phyloP scores from a whole-genome alignment of 2,113 vertebrate genomes.

The Anseranas semipalmata region DNA sequence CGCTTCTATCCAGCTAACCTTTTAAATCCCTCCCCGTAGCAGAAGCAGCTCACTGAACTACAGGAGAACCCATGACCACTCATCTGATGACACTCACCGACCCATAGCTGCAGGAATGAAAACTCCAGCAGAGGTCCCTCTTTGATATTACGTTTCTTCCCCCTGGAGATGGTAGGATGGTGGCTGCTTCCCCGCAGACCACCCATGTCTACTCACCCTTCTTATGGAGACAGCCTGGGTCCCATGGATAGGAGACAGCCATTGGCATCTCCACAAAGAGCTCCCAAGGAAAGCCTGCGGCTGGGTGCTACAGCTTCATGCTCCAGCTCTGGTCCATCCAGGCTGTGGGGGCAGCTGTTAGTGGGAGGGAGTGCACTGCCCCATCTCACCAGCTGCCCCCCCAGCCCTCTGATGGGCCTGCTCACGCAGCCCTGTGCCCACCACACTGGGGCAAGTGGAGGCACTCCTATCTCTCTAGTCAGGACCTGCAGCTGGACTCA shows the following conservation, averaged over 20 bases:
- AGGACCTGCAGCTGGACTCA: not conserved
- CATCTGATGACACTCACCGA: not conserved
- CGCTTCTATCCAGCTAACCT: not conserved
- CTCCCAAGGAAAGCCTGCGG: not conserved
- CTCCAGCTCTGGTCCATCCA: not conserved
- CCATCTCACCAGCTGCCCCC: not conserved
- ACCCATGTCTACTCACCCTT: not conserved
- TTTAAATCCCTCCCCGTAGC: not conserved
- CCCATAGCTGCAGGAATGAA: not conserved
- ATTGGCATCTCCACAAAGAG: not conserved
- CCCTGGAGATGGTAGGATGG: too few relatives aligned
- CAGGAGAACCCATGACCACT: not conserved
- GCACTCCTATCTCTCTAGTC: not conserved
- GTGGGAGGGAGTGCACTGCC: not conserved
- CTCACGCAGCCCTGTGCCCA: not conserved
- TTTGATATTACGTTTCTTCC: not conserved
- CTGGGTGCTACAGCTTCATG: fast-evolving
- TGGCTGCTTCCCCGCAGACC: not conserved
- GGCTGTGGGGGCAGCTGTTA: not conserved
- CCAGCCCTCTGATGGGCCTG: not conserved
- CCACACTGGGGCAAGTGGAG: fast-evolving
- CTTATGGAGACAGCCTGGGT: not conserved
- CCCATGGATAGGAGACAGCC: not conserved
- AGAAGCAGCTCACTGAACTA: not conserved
- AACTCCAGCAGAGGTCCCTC: fast-evolving